These are phyloP conservation scores for Sebastes baramenuke DNA, from an alignment of 2,797 vertebrate species.

Conservation along the genomic window DNA sequence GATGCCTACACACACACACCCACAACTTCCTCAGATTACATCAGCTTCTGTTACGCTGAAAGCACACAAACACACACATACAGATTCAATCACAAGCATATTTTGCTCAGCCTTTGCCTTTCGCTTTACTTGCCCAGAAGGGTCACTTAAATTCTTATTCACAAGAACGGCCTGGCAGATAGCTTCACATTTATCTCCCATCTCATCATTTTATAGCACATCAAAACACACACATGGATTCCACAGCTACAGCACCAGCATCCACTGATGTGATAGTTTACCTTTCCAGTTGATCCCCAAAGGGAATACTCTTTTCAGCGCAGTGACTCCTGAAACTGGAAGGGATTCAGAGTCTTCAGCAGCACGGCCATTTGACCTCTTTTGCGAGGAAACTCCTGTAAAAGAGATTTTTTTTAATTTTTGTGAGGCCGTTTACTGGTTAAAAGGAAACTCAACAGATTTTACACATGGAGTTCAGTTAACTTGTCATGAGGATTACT, in stretches of 20 bases:
- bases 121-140: slow-evolving; percentile 4
- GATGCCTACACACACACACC: slow-evolving; percentile 61
- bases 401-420: neutral
- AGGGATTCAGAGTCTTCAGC: neutral
- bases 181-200: slow-evolving; percentile 12
- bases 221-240: neutral
- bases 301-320: neutral
- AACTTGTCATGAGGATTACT: neutral
- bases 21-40: slow-evolving; percentile 63
- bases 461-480: neutral
- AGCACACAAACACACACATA: slow-evolving; percentile 5
- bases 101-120: slow-evolving; percentile 15
- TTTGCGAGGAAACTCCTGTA: neutral
- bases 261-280: slow-evolving; percentile 1
- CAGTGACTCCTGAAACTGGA: neutral
- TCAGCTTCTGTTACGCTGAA: slow-evolving; percentile 36
- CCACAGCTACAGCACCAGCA: neutral
- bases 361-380: neutral
- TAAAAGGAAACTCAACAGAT: neutral
- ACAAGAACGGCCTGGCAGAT: neutral
- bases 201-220: neutral
- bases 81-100: neutral
- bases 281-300: neutral
- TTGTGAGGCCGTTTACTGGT: neutral
- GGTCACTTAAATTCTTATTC: slow-evolving; percentile 16